Evolutionary conservation across 2,888 invertebrate genomes (phyloP).

Genomic region (Falcaria lacertinaria): DNA sequence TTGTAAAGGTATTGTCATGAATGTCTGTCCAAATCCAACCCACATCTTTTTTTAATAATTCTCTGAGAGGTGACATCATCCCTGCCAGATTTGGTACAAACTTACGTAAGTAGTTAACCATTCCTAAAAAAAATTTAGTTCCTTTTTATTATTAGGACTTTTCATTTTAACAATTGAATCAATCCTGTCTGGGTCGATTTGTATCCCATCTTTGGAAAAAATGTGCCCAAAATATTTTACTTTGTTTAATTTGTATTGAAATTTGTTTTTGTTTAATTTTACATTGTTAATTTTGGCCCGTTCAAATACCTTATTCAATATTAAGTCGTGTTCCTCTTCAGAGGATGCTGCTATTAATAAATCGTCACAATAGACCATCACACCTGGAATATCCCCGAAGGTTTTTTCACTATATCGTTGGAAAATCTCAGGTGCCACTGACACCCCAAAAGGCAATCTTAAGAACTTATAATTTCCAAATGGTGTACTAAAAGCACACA

Average conservation of each 20-base stretch:
- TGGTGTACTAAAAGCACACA: slow-evolving; percentile 16
- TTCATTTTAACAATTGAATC: slow-evolving; percentile 15
- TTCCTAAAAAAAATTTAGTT: slow-evolving; percentile 13
- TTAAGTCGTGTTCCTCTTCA: slow-evolving; percentile 14
- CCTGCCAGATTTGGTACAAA: slow-evolving; percentile 13
- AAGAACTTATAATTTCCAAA: slow-evolving; percentile 25
- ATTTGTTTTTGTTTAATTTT: slow-evolving; percentile 25
- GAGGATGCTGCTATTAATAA: slow-evolving; percentile 23
- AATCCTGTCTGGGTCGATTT: slow-evolving; percentile 12
- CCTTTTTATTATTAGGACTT: slow-evolving; percentile 18
- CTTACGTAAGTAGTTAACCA: slow-evolving; percentile 17
- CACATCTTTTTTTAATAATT: slow-evolving; percentile 3
- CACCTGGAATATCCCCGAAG: slow-evolving; percentile 36
- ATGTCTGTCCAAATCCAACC: slow-evolving; percentile 1
- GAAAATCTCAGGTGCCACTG: slow-evolving; percentile 35
- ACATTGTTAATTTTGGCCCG: slow-evolving; percentile 13
- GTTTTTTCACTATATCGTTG: slow-evolving; percentile 28
- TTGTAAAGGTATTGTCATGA: slow-evolving; percentile 6
- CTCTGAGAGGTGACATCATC: slow-evolving; percentile 5
- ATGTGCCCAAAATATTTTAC: slow-evolving; percentile 26
- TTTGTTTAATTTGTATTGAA: slow-evolving; percentile 18
- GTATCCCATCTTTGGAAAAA: slow-evolving; percentile 15
- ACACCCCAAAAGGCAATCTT: slow-evolving; percentile 36
- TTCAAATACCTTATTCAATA: slow-evolving; percentile 10
- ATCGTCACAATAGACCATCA: slow-evolving; percentile 40